Conservation (phyloP, 2,888 invertebrate species). For the Spodoptera picta region DNA sequence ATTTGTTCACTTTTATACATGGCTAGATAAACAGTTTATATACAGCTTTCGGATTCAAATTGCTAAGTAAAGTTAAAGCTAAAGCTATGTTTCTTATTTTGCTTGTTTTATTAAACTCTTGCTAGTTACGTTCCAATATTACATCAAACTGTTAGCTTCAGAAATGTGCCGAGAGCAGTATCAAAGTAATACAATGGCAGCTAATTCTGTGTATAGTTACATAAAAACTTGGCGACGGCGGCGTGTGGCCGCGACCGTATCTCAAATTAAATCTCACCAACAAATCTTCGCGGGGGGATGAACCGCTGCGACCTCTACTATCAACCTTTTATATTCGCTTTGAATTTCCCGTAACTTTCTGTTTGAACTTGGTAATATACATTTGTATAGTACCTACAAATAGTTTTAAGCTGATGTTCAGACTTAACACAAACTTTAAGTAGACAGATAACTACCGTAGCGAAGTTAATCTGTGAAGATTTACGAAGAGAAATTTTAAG, state of each 20-base stretch:
- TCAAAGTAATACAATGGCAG: constrained; percentile 70
- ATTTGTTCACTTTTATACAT: neutral
- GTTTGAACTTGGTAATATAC: constrained; percentile 1
- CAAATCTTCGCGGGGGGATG: constrained; percentile 83
- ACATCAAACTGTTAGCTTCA: constrained; percentile 36
- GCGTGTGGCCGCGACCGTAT: constrained; percentile 82
- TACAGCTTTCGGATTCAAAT: neutral
- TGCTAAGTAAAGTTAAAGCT: neutral
- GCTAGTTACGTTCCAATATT: constrained; percentile 28
- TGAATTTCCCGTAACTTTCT: constrained; percentile 4
- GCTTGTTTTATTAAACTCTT: neutral
- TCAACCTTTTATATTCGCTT: constrained; percentile 46
- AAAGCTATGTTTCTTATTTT: neutral
- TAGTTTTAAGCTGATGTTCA: constrained; percentile 16
- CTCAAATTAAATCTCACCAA: constrained; percentile 87
- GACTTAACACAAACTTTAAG: neutral
- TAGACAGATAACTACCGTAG: neutral
- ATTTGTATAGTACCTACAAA: constrained; percentile 1
- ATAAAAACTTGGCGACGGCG: constrained; percentile 82
- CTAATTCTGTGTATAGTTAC: constrained; percentile 73
- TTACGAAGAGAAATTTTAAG: neutral
- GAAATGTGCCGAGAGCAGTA: constrained; percentile 53
- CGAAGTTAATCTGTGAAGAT: neutral
- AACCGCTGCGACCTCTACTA: constrained; percentile 70
- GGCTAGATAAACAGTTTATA: neutral